Base-by-base conservation (phyloP, 2,797 vertebrate genomes). In the Poliocrania exsul region DNA sequence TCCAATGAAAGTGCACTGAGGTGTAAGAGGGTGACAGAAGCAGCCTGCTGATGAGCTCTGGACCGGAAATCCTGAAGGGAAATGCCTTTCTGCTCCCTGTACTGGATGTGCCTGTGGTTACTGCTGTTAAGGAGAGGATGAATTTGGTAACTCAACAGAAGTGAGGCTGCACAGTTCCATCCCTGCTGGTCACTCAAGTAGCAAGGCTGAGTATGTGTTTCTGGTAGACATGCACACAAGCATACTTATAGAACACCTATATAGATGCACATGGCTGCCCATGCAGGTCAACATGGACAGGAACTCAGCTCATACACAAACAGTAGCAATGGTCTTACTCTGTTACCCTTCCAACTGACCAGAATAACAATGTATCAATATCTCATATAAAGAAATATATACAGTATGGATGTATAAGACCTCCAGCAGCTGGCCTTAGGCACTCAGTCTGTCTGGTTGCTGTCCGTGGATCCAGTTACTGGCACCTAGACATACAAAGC, bases 151-250 rank as follows among this genome's bases (percentile, higher is more conserved):
- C 24, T 57, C 4, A 3, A 33, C 18, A 72, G 18, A 69, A 61
- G 3, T 8, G 18, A 61, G 24, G 19, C 8, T 72, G 51, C 67
- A 47, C 17, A 80, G 23, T 24, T 62, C 35, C 28, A 4, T 35
- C 13, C 9, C 51, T 9, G 2, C 38, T 1, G 4, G 10, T 70
- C 20, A 47, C 28, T 15, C 6, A 0, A 7, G 25, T 1, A 72
- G 33, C 64, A 75, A 75, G 47, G 31, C 46, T 73, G 40, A 25
- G 31, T 37, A 8, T 18, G 21, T 65, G 13, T 16, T 69, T 38
- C 18, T 15, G 7, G 2, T 3, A 26, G 7, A 10, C 9, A 37
- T 6, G 13, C 11, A 16, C 20, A 29, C 6, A 44, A 51, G 29
- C 20, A 33, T 25, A 16, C 42, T 65, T 50, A 24, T 38, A 57